Base-by-base conservation (phyloP, 1,140 invertebrate genomes). In the Drosophila erecta region DNA sequence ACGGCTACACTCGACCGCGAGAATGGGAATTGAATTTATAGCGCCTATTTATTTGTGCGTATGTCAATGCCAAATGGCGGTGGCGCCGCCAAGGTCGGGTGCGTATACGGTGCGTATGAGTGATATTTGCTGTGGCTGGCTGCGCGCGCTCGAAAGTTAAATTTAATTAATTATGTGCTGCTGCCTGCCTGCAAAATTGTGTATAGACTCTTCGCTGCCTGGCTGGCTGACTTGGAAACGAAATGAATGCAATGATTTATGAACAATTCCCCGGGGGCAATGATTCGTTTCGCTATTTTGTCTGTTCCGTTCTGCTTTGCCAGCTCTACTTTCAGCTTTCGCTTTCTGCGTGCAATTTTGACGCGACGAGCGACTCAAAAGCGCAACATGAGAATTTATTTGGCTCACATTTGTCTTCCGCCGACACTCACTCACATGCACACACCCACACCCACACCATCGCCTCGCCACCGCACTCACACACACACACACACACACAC, bases 341-440 rank as follows among this genome's bases (percentile, higher is more conserved):
- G 30, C 37, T 62, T 62, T 62, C 60, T 54, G 49, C 62, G 61
- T 86, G 84, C 83, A 86, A 79, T 79, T 86, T 86, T 86, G 83
- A 87, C 76, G 80, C 64, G 33, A 3, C 11, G 60, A 58, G 62
- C 65, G 72, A 69, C 69, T 81, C 75, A 87, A 87, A 86, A 86
- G 84, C 83, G 83, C 84, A 86, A 86, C 84, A 86, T 73, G 79
- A 84, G 84, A 84, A 87, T 87, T 87, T 87, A 87, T 87, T 89
- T 87, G 54, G 53, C 79, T 81, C 79, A 75, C 84, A 89, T 89
- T 89, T 89, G 80, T 89, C 85, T 89, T 89, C 59, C 54, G 74
- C 33, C 53, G 46, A 35, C 64, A 59, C 80, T 58, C 72, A 67
- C 62, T 30, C 47, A 33, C 47, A 55, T 64, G 69, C 78, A 75